A percentile compares a stretch with the other conserved stretches of the same genome.
phyloP scores from a whole-genome alignment of 2,113 vertebrate genomes.

The Phylloscopus trochiloides region DNA sequence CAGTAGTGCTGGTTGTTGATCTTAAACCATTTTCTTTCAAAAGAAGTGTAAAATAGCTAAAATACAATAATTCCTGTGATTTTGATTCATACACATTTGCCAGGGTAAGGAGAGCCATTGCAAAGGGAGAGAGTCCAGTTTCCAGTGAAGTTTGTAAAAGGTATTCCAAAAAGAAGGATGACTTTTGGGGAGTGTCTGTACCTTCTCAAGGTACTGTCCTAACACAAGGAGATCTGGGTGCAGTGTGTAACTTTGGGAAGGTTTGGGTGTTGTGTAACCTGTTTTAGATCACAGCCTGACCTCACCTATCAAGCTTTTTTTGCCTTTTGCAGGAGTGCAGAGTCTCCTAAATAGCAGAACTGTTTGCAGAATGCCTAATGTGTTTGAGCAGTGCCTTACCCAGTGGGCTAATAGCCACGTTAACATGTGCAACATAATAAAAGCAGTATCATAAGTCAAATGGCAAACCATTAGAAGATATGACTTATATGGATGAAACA shows the following conservation, averaged over 20 bases:
- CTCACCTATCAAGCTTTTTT: neutral
- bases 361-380: neutral
- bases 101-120: neutral
- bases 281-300: neutral
- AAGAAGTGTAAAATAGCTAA: neutral
- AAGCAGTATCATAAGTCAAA: neutral
- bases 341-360: neutral
- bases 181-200: neutral
- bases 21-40: neutral
- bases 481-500: neutral
- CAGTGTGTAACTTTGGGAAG: neutral
- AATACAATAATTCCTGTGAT: neutral
- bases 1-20: neutral
- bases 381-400: neutral
- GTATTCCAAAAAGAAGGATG: neutral
- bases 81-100: neutral
- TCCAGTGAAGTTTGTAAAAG: neutral
- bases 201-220: neutral
- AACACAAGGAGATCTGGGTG: neutral
- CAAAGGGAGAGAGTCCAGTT: neutral
- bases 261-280: accelerated
- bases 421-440: neutral
- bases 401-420: neutral
- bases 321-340: neutral
- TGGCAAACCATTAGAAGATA: neutral